These are phyloP conservation scores for Girardia tigrina DNA, from an alignment of 2,888 invertebrate genomes.

Conservation along the genomic window DNA sequence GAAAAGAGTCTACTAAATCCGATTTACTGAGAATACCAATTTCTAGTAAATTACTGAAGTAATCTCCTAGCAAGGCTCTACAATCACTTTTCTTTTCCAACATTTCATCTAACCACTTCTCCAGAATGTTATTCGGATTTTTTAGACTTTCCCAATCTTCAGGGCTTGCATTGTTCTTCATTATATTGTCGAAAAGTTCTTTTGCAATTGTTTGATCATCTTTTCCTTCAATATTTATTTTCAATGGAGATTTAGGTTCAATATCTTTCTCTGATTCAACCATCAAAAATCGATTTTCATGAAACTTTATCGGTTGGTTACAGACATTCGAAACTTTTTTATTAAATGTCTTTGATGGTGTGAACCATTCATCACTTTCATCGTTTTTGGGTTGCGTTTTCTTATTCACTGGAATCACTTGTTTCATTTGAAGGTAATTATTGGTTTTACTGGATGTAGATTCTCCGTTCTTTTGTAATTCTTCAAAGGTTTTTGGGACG, in stretches of 20 bases:
- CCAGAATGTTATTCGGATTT: background rate
- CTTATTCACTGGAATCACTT: too few species aligned
- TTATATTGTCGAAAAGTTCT: background rate
- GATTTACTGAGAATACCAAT: background rate
- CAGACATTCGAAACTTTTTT: too few species aligned
- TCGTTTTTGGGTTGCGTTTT: too few species aligned
- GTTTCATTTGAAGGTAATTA: background rate
- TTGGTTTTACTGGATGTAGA: background rate
- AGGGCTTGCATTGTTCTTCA: background rate
- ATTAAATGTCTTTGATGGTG: too few species aligned
- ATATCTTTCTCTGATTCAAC: background rate
- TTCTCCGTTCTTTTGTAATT: background rate
- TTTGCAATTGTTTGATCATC: background rate
- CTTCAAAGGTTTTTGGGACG: background rate
- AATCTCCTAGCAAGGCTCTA: background rate
- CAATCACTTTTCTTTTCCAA: background rate
- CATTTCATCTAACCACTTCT: background rate
- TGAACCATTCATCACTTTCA: too few species aligned
- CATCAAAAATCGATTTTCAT: too few species aligned
- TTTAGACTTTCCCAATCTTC: background rate
- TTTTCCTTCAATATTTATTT: background rate
- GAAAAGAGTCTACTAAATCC: background rate
- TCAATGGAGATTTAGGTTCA: background rate
- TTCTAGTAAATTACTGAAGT: background rate
- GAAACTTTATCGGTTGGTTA: too few species aligned